Percentiles rank a stretch among this genome's conserved stretches.
Conservation (phyloP, 2,113 vertebrate genomes). For the Hippolais icterina region DNA sequence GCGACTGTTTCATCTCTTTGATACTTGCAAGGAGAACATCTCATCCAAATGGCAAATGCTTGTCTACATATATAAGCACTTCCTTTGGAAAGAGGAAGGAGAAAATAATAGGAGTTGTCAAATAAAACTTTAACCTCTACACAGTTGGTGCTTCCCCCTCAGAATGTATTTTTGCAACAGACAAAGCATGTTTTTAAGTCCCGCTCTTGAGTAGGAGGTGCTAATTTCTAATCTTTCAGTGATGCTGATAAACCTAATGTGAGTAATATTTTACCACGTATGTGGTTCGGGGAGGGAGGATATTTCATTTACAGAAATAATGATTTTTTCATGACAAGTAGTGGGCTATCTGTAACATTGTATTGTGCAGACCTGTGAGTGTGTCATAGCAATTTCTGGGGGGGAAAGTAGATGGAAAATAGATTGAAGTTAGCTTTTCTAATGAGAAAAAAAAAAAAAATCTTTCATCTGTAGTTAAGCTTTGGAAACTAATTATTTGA, state of each 20-base stretch:
- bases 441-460: neutral
- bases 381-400: neutral
- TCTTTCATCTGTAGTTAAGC: neutral
- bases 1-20: neutral
- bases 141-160: neutral
- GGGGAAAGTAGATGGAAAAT: neutral
- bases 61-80: neutral
- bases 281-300: neutral
- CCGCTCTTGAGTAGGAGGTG: neutral
- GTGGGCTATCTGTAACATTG: neutral
- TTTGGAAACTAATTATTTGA: neutral
- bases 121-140: constrained; percentile 10
- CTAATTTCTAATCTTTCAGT: neutral
- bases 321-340: neutral
- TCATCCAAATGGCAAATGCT: neutral
- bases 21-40: neutral
- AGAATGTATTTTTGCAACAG: constrained; percentile 29
- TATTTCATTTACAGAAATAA: neutral
- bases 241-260: neutral
- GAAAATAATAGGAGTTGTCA: neutral
- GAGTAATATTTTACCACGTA: neutral
- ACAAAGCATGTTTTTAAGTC: constrained; percentile 39
- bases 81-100: neutral
- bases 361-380: neutral
- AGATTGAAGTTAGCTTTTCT: neutral